Evolutionary conservation across 2,888 invertebrate genomes (phyloP).

Genomic region (Monopis laevigella): DNA sequence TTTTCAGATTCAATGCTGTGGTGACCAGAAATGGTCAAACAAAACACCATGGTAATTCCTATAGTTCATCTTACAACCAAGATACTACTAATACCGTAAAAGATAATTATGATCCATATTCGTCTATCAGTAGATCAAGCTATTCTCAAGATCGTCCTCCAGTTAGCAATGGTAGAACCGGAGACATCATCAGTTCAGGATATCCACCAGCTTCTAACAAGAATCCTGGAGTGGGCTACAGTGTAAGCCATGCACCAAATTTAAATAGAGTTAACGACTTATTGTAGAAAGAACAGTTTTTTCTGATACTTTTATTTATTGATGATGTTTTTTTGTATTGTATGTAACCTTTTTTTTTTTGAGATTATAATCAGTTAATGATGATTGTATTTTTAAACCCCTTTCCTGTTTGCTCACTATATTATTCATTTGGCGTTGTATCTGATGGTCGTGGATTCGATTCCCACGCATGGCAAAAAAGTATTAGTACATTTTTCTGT

Average conservation of each 20-base stretch:
- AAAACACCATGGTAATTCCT: constrained; percentile 25
- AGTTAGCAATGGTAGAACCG: constrained; percentile 18
- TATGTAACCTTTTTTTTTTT: no score
- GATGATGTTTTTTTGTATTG: no score
- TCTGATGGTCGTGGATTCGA: no score
- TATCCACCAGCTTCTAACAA: constrained; percentile 22
- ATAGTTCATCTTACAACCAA: constrained; percentile 23
- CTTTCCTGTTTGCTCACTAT: no score
- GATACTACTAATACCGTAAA: constrained; percentile 20
- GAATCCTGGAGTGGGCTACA: constrained; percentile 32
- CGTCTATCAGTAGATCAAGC: neutral
- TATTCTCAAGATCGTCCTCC: constrained; percentile 1
- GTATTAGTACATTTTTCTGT: no score
- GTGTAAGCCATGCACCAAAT: constrained; percentile 27
- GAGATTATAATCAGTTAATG: no score
- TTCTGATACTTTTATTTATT: neutral
- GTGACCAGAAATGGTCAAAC: constrained; percentile 38
- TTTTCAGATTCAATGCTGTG: constrained; percentile 28
- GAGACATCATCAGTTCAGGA: constrained; percentile 15
- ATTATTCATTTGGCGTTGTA: no score
- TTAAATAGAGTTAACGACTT: constrained; percentile 7
- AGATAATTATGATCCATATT: constrained; percentile 20
- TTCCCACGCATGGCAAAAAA: no score
- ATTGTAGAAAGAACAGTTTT: neutral
- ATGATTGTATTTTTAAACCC: no score